These are phyloP conservation scores for Helleia helle DNA, from an alignment of 2,888 invertebrate genomes.

Conservation along the genomic window DNA sequence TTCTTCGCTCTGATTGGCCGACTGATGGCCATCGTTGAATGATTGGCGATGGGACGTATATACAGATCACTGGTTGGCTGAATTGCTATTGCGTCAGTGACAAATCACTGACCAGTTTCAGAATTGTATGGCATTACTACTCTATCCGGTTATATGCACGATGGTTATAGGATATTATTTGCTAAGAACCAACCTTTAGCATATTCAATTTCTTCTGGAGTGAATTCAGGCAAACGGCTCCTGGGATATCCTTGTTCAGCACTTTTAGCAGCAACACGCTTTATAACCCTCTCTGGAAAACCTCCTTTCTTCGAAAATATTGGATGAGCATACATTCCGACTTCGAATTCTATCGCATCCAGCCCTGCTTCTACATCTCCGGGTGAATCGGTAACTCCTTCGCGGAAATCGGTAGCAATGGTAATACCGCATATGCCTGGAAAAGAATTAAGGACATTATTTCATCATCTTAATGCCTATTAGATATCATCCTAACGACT, in stretches of 20 bases:
- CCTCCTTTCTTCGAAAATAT: constrained; percentile 73
- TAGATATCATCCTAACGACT: too few relatives aligned
- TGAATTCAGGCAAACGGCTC: constrained; percentile 67
- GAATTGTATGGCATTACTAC: too few relatives aligned
- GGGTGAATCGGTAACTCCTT: constrained; percentile 33
- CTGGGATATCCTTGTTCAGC: constrained; percentile 66
- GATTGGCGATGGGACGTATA: too few relatives aligned
- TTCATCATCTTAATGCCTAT: too few relatives aligned
- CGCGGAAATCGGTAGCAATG: constrained; percentile 44
- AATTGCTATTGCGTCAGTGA: too few relatives aligned
- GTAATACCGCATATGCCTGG: constrained; percentile 45
- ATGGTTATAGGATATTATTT: too few relatives aligned
- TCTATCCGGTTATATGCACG: too few relatives aligned
- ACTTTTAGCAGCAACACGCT: constrained; percentile 68
- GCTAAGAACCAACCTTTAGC: too few relatives aligned
- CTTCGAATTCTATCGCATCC: constrained; percentile 41
- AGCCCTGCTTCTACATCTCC: constrained; percentile 39
- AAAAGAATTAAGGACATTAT: not conserved
- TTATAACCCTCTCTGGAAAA: constrained; percentile 75
- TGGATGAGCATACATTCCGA: constrained; percentile 51
- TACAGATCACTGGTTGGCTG: too few relatives aligned
- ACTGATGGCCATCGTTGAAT: too few relatives aligned
- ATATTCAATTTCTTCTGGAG: constrained; percentile 11
- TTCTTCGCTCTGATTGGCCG: too few relatives aligned
- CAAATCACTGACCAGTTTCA: too few relatives aligned